These are phyloP conservation scores for Harpagoxenus sublaevis DNA, from an alignment of 2,888 invertebrate genomes.

Conservation along the genomic window DNA sequence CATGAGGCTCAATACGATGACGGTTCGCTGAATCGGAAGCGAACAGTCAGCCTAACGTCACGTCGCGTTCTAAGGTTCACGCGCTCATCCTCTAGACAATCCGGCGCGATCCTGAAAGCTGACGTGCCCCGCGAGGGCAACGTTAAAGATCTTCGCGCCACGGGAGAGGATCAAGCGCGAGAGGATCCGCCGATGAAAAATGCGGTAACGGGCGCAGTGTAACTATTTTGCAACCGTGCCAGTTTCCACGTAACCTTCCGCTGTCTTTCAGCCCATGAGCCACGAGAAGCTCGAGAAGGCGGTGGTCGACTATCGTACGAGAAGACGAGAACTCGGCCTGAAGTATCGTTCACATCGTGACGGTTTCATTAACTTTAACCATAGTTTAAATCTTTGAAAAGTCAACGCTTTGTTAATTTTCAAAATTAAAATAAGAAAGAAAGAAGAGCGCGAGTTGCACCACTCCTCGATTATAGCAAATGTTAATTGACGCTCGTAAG, in stretches of 20 bases:
- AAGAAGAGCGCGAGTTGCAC: neutral
- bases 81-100: constrained; percentile 6
- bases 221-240: constrained; percentile 60
- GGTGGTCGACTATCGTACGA: neutral
- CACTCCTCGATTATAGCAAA: neutral
- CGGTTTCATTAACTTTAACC: constrained; percentile 7
- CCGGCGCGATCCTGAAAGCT: neutral
- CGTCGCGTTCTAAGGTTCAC: neutral
- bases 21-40: constrained; percentile 15
- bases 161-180: constrained; percentile 61
- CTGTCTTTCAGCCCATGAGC: constrained; percentile 2
- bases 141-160: constrained; percentile 64
- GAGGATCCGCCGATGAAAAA: constrained; percentile 64
- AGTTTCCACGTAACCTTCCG: constrained; percentile 62
- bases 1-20: neutral
- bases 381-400: constrained; percentile 8
- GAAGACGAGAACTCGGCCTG: neutral
- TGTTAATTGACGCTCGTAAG: constrained; percentile 8
- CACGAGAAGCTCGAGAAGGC: neutral
- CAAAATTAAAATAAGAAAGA: neutral
- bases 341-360: constrained; percentile 41
- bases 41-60: neutral
- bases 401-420: neutral
- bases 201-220: constrained; percentile 53
- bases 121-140: constrained; percentile 48